These are phyloP conservation scores for Oreonectes daqikongensis DNA, from an alignment of 2,797 vertebrate genomes.

Conservation along the genomic window DNA sequence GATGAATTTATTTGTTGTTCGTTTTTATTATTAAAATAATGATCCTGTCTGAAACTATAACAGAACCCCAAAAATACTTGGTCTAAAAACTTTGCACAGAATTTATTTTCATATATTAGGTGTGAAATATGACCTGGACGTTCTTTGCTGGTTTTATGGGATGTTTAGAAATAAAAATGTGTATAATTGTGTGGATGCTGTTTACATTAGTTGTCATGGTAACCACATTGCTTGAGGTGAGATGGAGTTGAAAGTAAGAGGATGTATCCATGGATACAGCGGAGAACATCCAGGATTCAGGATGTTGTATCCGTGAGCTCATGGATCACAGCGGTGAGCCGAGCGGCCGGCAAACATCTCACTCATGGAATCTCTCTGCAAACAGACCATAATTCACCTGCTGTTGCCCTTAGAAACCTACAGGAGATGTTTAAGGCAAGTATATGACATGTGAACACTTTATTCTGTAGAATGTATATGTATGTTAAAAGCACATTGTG, in stretches of 20 bases:
- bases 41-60: too few species aligned
- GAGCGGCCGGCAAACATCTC: constrained; percentile 62
- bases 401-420: constrained; percentile 58
- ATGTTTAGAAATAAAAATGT: not conserved
- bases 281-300: constrained; percentile 79
- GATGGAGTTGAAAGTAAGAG: constrained; percentile 36
- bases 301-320: constrained; percentile 68
- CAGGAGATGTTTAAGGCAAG: constrained; percentile 31
- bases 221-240: constrained; percentile 1
- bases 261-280: constrained; percentile 73
- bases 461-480: not conserved
- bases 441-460: not conserved
- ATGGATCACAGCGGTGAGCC: not conserved
- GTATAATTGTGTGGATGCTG: not conserved
- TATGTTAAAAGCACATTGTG: not conserved
- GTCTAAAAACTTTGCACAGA: too few species aligned
- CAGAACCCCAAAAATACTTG: too few species aligned
- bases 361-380: constrained; percentile 67
- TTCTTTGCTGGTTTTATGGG: not conserved
- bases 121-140: not conserved
- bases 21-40: too few species aligned
- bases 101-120: too few species aligned
- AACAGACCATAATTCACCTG: constrained; percentile 71
- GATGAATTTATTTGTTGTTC: too few species aligned
- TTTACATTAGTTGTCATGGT: constrained; percentile 31